phyloP scores from a whole-genome alignment of 2,888 invertebrate genomes.

The Alitta virens region DNA sequence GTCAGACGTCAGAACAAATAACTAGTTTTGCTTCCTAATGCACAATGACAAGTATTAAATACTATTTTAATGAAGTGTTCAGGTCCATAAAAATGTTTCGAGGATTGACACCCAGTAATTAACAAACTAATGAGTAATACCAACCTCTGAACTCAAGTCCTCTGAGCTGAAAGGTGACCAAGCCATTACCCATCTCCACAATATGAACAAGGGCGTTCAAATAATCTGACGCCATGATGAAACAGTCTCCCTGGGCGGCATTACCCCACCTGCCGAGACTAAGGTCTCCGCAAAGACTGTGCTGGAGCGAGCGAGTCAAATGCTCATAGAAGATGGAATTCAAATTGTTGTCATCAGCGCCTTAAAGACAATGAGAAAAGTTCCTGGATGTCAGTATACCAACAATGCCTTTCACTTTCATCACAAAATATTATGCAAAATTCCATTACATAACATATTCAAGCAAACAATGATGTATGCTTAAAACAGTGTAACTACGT shows the following conservation, averaged over 20 bases:
- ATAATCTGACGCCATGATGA: constrained; percentile 95
- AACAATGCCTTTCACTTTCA: too few species aligned
- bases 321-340: constrained; percentile 99
- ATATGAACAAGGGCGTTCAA: constrained; percentile 97
- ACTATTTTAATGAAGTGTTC: background rate
- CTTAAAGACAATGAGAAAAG: too few species aligned
- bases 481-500: too few species aligned
- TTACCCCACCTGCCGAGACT: constrained; percentile 79
- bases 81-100: background rate
- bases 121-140: constrained; percentile 10
- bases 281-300: constrained; percentile 73
- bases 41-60: too few species aligned
- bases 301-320: constrained; percentile 90
- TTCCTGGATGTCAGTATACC: too few species aligned
- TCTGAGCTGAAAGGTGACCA: constrained; percentile 95
- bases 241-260: constrained; percentile 96
- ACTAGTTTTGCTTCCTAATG: too few species aligned
- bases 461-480: too few species aligned
- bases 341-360: constrained; percentile 91
- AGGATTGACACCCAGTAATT: background rate
- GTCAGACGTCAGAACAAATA: too few species aligned
- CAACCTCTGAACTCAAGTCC: constrained; percentile 89
- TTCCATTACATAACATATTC: too few species aligned
- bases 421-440: too few species aligned
- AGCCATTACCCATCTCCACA: constrained; percentile 94